Conservation (phyloP, 2,797 vertebrate species). For the Rallus crepitans region DNA sequence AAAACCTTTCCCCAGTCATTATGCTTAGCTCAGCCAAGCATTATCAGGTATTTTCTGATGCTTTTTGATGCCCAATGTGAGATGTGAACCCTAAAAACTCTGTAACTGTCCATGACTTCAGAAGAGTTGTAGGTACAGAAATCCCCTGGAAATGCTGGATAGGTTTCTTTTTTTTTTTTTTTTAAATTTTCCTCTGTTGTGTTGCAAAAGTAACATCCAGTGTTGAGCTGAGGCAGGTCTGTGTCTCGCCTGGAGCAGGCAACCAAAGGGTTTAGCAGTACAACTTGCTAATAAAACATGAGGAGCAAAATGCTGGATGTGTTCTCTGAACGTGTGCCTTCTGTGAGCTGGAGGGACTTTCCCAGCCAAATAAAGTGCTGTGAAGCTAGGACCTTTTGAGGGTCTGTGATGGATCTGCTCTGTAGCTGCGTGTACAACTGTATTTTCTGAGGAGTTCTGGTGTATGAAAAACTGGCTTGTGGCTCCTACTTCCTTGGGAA, state of each 20-base stretch:
- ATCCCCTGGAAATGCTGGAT: rapidly evolving
- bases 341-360: background rate
- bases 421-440: background rate
- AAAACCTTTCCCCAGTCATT: background rate
- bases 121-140: background rate
- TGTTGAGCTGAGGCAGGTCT: background rate
- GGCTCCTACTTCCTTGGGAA: background rate
- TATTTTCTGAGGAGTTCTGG: rapidly evolving
- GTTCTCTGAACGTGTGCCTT: background rate
- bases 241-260: background rate
- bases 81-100: background rate
- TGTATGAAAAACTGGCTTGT: background rate
- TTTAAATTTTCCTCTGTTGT: background rate
- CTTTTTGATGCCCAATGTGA: background rate
- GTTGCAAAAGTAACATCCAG: slow-evolving; percentile 27
- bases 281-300: background rate
- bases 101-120: background rate
- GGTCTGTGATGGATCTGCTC: background rate
- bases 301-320: background rate
- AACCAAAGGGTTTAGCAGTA: background rate
- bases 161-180: no score
- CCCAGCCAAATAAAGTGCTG: no score
- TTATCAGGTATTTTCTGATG: background rate
- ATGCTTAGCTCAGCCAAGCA: background rate
- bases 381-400: no score